A percentile compares a stretch with the other conserved stretches of the same genome.
Conservation (phyloP, 2,888 invertebrate species). For the Drosophila histrio region DNA sequence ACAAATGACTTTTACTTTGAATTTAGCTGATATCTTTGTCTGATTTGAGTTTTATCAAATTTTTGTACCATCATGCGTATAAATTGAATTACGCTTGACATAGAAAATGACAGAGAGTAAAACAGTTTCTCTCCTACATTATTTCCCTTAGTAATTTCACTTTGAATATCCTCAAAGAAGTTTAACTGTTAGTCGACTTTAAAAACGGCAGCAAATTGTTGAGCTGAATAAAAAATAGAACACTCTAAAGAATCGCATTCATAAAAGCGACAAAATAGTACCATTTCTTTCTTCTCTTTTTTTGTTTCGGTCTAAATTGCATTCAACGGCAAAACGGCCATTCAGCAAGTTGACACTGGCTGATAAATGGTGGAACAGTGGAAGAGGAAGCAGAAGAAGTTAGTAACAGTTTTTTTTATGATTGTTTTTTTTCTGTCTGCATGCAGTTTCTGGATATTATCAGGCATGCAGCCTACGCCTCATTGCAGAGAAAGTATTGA, state of each 20-base stretch:
- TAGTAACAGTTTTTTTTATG: conserved; percentile 23
- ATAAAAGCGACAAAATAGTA: conserved; percentile 24
- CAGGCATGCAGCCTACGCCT: conserved; percentile 44
- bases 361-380: conserved; percentile 51
- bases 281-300: too few species aligned
- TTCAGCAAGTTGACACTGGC: conserved; percentile 59
- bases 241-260: conserved; percentile 11
- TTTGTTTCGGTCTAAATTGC: conserved; percentile 56
- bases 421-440: background rate
- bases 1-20: conserved; percentile 21
- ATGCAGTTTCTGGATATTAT: conserved; percentile 38
- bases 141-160: background rate
- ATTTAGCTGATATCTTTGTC: conserved; percentile 39
- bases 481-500: conserved; percentile 60
- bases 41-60: background rate
- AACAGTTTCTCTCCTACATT: background rate
- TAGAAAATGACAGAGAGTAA: too few species aligned
- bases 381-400: conserved; percentile 3
- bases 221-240: background rate
- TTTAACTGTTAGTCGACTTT: background rate
- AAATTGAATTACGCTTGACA: conserved; percentile 4
- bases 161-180: background rate
- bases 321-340: conserved; percentile 54
- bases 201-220: background rate
- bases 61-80: conserved; percentile 7